These are phyloP conservation scores for Mus caroli DNA, from an alignment of 2,797 vertebrate species.

Conservation along the genomic window DNA sequence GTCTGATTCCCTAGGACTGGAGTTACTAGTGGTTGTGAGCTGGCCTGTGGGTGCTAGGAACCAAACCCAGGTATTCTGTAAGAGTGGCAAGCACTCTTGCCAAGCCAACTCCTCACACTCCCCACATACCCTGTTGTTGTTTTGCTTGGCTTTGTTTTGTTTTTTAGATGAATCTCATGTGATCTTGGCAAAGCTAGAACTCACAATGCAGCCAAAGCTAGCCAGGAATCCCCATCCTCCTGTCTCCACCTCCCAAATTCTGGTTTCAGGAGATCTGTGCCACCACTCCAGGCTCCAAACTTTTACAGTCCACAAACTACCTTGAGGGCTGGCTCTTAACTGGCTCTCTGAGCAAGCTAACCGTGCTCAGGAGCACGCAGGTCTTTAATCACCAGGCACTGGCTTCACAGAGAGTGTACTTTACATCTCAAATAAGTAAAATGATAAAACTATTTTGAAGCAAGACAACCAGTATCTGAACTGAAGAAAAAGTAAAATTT, in stretches of 20 bases:
- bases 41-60: neutral
- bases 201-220: neutral
- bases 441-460: conserved; percentile 2
- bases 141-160: neutral
- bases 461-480: neutral
- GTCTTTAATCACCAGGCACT: neutral
- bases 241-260: neutral
- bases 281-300: neutral
- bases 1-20: neutral
- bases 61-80: too few relatives aligned
- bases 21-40: neutral
- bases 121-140: too few relatives aligned
- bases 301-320: neutral
- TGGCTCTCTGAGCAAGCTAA: neutral
- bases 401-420: neutral
- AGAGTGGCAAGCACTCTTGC: too few relatives aligned
- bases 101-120: too few relatives aligned
- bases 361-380: neutral
- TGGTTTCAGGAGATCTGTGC: neutral
- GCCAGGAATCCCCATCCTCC: neutral
- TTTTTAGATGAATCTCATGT: neutral
- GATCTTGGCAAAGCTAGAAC: neutral
- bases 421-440: neutral
- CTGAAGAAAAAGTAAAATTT: neutral
- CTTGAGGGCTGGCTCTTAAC: neutral